phyloP scores from a whole-genome alignment of 1,140 invertebrate species.

The Hypsibius dujardini region DNA sequence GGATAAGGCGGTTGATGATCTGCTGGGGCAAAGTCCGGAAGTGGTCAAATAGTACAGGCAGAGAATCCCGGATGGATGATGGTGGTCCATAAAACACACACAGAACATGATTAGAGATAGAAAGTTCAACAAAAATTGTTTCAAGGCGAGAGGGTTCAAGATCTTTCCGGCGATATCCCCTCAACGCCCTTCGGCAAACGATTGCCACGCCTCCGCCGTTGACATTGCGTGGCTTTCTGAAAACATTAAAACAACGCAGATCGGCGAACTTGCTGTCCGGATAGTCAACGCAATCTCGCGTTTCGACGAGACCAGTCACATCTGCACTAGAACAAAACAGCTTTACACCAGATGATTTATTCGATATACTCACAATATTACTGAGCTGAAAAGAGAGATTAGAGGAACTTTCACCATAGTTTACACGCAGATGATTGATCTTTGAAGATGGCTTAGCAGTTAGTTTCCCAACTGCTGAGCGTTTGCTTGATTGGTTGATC shows the following conservation, averaged over 20 bases:
- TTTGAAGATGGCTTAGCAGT: too few relatives aligned
- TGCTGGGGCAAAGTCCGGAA: background rate
- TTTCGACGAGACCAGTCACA: background rate
- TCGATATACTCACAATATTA: background rate
- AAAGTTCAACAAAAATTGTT: background rate
- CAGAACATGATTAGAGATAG: background rate
- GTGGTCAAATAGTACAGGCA: background rate
- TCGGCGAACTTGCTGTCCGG: background rate
- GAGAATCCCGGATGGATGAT: background rate
- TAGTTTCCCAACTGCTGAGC: too few relatives aligned
- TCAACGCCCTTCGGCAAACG: background rate
- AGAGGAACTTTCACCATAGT: too few relatives aligned
- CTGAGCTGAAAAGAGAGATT: too few relatives aligned
- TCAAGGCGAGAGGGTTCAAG: background rate
- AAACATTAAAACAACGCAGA: background rate
- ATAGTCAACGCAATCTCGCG: background rate
- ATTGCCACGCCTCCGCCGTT: background rate
- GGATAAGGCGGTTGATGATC: background rate
- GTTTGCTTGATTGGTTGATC: too few relatives aligned
- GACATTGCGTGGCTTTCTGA: background rate
- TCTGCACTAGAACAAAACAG: conserved; percentile 5
- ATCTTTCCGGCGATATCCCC: background rate
- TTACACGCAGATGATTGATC: too few relatives aligned
- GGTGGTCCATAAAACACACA: background rate
- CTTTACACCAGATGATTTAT: conserved; percentile 2